These are phyloP conservation scores for Dicrostonyx torquatus DNA, from an alignment of 2,797 vertebrate species.

Conservation along the genomic window DNA sequence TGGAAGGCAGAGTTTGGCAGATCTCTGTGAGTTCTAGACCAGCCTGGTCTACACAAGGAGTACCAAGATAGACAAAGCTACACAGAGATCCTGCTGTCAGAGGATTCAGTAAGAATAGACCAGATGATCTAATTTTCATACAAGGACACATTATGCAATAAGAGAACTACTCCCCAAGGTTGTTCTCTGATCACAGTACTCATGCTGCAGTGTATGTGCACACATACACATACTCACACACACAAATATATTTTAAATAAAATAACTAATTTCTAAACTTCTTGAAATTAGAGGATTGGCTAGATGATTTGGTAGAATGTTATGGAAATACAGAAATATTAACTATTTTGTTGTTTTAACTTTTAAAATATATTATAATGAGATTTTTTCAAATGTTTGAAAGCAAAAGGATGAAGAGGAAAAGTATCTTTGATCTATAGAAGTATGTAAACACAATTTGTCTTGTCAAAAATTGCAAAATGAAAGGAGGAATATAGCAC, in stretches of 20 bases:
- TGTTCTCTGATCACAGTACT: too few species aligned
- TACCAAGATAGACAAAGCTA: neutral
- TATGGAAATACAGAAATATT: neutral
- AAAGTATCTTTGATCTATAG: neutral
- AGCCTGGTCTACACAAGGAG: too few species aligned
- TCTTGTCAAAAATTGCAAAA: slow-evolving; percentile 28
- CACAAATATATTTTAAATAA: neutral
- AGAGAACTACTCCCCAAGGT: too few species aligned
- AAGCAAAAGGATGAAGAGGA: neutral
- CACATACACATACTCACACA: neutral
- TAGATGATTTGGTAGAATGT: neutral
- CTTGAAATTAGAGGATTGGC: rapidly evolving
- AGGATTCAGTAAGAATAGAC: too few species aligned
- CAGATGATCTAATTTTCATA: neutral
- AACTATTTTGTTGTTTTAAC: neutral
- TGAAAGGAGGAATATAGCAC: neutral
- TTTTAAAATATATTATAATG: neutral
- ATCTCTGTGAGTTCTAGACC: too few species aligned
- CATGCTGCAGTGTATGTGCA: neutral
- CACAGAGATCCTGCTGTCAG: neutral
- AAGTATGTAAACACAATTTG: neutral
- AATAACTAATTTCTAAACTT: neutral
- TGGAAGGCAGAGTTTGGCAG: too few species aligned
- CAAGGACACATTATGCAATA: neutral
- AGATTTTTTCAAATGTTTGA: neutral